A percentile compares a stretch with the other conserved stretches of the same genome.
These are phyloP conservation scores for Aurelia coerulea DNA, from an alignment of 30 jellyfish, hydroid and myxozoan genomes.

Conservation along the genomic window DNA sequence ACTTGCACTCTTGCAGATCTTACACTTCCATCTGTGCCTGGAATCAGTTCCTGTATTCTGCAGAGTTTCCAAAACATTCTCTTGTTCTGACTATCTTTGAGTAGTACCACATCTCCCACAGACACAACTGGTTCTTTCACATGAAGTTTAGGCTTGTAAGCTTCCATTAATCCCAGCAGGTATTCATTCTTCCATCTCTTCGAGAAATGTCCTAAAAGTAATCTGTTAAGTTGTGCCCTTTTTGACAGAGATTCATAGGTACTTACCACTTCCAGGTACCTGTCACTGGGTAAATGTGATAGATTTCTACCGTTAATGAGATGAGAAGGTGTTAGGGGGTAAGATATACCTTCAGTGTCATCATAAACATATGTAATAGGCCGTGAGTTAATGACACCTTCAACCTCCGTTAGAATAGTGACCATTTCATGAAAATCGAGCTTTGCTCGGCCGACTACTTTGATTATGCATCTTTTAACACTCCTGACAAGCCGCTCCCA, in stretches of 20 bases:
- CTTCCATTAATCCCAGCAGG: constrained; percentile 63
- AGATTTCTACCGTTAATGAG: constrained; percentile 66
- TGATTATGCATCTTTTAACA: constrained; percentile 32
- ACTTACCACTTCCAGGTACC: constrained; percentile 45
- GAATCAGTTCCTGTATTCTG: constrained; percentile 43
- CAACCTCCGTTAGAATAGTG: constrained; percentile 37
- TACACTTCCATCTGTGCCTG: constrained; percentile 59
- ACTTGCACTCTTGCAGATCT: constrained; percentile 58
- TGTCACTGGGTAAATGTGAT: constrained; percentile 54
- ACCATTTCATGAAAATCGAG: constrained; percentile 21
- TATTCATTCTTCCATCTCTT: constrained; percentile 58
- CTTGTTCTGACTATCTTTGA: constrained; percentile 61
- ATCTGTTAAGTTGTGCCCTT: constrained; percentile 36
- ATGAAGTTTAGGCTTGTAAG: constrained; percentile 46
- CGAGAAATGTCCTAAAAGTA: constrained; percentile 59
- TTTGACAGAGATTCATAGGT: constrained; percentile 62
- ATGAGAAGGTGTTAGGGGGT: constrained; percentile 66
- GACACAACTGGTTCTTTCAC: constrained; percentile 59
- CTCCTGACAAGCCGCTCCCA: constrained; percentile 52
- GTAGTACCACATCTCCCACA: constrained; percentile 70
- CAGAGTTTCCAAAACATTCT: constrained; percentile 65
- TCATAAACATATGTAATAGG: constrained; percentile 47
- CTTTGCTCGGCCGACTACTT: constrained; percentile 55
- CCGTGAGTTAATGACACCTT: constrained; percentile 35
- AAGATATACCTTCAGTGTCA: constrained; percentile 48